phyloP scores from a whole-genome alignment of 1,140 invertebrate genomes.

The Tetragonula clypearis region DNA sequence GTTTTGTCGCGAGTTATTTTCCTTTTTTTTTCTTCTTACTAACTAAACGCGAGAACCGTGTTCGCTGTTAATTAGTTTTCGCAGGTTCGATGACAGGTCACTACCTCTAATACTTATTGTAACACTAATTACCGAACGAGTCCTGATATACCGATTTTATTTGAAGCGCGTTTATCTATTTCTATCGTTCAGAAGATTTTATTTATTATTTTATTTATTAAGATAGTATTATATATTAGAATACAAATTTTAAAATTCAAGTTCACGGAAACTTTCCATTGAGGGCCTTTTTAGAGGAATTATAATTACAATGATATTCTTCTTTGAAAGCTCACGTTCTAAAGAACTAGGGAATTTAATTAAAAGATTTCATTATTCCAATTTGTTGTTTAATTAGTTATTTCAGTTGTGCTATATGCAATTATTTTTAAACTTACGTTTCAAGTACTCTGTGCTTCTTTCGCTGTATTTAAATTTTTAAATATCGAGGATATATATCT shows the following conservation, averaged over 20 bases:
- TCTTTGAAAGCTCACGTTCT: no score
- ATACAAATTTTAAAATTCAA: background rate
- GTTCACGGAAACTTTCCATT: background rate
- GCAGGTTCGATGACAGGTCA: background rate
- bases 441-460: background rate
- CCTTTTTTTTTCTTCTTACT: background rate
- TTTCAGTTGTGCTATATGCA: no score
- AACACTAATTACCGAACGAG: background rate
- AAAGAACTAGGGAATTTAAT: no score
- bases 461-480: background rate
- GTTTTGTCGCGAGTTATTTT: background rate
- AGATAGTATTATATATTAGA: background rate
- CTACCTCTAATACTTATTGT: background rate
- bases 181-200: background rate
- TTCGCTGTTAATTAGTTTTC: slow-evolving; percentile 24
- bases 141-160: background rate
- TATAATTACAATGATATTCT: background rate
- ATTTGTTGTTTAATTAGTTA: no score
- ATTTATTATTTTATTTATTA: background rate
- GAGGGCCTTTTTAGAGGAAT: background rate
- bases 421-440: background rate
- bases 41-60: background rate
- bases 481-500: background rate
- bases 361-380: no score
- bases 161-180: background rate